Percentiles rank a stretch among this genome's conserved stretches.
phyloP scores from a whole-genome alignment of 2,888 invertebrate species.

The Drosophila greeni region DNA sequence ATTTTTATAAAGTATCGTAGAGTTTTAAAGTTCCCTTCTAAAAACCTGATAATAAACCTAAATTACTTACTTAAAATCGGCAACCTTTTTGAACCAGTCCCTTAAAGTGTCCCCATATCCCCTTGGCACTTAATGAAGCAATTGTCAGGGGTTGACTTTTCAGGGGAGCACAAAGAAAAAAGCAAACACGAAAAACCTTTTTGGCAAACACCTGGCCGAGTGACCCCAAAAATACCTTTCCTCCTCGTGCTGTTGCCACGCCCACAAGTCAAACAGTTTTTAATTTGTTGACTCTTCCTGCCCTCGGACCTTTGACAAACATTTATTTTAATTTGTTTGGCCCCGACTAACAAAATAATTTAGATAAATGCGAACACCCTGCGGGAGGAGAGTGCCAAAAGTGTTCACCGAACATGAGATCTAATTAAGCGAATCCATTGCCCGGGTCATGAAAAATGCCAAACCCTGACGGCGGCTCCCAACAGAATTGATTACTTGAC shows the following conservation, averaged over 20 bases:
- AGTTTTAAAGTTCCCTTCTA: not conserved
- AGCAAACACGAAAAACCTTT: conserved; percentile 43
- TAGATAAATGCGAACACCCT: conserved; percentile 54
- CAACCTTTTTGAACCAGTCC: not conserved
- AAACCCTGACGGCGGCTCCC: conserved; percentile 22
- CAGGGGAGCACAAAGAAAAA: not conserved
- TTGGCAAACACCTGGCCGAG: conserved; percentile 52
- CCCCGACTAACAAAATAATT: conserved; percentile 60
- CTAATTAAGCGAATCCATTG: conserved; percentile 54
- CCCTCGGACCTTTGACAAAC: conserved; percentile 42
- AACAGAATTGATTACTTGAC: conserved; percentile 56
- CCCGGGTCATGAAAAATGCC: conserved; percentile 40
- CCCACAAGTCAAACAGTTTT: conserved; percentile 47
- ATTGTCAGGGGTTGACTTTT: conserved; percentile 52
- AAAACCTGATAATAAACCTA: not conserved
- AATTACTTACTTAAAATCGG: not conserved
- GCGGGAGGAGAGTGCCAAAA: not conserved
- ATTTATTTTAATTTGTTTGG: conserved; percentile 67
- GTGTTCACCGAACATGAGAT: conserved; percentile 31
- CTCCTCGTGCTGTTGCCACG: not conserved
- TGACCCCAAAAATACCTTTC: conserved; percentile 35
- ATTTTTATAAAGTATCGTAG: not conserved
- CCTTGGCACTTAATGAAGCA: conserved; percentile 56
- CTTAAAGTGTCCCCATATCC: conserved; percentile 6
- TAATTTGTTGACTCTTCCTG: conserved; percentile 61